These are phyloP conservation scores for Cirrhinus mrigala DNA, from an alignment of 2,797 vertebrate genomes.

Conservation along the genomic window DNA sequence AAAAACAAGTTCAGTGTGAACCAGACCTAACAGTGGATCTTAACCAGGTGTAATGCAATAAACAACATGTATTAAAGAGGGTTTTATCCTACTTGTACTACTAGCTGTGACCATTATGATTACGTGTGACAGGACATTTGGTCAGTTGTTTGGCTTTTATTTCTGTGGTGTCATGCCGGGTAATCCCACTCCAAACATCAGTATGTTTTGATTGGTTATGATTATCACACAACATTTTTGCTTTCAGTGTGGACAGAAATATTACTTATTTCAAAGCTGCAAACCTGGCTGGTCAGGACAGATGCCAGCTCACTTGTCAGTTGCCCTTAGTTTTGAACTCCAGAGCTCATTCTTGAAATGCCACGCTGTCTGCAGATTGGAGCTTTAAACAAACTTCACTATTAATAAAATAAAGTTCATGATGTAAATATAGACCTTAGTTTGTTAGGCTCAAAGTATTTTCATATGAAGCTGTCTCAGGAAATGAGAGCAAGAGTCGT, in stretches of 20 bases:
- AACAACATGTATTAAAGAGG: neutral
- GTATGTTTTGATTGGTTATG: neutral
- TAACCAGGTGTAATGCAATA: neutral
- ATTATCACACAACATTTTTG: neutral
- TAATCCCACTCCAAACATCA: neutral
- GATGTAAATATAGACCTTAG: conserved; percentile 7
- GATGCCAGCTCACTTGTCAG: neutral
- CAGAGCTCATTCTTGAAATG: neutral
- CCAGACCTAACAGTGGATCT: neutral
- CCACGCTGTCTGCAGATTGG: neutral
- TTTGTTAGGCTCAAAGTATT: conserved; percentile 5
- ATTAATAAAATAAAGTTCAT: conserved; percentile 8
- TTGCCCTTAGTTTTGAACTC: neutral
- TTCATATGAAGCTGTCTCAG: conserved; percentile 3
- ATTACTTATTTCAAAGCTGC: neutral
- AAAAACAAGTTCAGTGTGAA: neutral
- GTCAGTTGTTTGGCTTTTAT: neutral
- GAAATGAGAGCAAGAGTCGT: conserved; percentile 26
- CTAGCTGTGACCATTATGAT: neutral
- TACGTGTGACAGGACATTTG: neutral
- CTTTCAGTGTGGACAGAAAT: neutral
- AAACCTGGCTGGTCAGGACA: neutral
- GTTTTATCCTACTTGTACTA: neutral
- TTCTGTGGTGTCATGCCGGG: neutral
- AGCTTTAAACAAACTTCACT: neutral